Conservation (phyloP, 2,888 invertebrate genomes). For the Epiblema foenella region DNA sequence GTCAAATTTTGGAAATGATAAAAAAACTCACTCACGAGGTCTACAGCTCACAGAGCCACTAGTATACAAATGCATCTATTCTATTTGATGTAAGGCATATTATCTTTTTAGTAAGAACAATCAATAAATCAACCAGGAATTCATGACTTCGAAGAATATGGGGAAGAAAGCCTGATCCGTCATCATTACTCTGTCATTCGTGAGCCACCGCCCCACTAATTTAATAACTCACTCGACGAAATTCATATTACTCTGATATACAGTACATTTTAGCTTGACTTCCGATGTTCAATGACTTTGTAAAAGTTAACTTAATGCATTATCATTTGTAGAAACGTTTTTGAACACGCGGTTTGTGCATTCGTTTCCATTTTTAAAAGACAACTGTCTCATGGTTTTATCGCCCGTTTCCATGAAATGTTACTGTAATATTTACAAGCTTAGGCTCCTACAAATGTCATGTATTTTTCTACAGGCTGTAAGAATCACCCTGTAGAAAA, state of each 20-base stretch:
- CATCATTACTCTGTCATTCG: slow-evolving; percentile 27
- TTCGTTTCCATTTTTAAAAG: slow-evolving; percentile 21
- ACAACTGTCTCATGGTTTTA: background rate
- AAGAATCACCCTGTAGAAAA: too few species aligned
- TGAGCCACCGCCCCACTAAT: slow-evolving; percentile 12
- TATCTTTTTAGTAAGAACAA: background rate
- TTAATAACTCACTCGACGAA: background rate
- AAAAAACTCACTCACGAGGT: too few species aligned
- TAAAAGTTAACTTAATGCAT: slow-evolving; percentile 20
- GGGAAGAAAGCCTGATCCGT: slow-evolving; percentile 19
- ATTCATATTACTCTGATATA: background rate
- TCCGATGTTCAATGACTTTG: background rate
- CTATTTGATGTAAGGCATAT: too few species aligned
- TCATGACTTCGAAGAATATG: slow-evolving; percentile 10
- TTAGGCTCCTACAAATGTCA: background rate
- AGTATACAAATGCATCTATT: too few species aligned
- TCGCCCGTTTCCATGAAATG: background rate
- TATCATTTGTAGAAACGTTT: slow-evolving; percentile 17
- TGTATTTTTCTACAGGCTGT: too few species aligned
- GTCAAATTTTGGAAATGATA: too few species aligned
- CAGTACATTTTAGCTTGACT: background rate
- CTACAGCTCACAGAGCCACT: too few species aligned
- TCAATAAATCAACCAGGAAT: slow-evolving; percentile 11
- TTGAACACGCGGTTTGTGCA: slow-evolving; percentile 19
- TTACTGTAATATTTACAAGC: background rate